These are phyloP conservation scores for Trachelus stipa DNA, from an alignment of 2,888 invertebrate genomes.

Conservation along the genomic window DNA sequence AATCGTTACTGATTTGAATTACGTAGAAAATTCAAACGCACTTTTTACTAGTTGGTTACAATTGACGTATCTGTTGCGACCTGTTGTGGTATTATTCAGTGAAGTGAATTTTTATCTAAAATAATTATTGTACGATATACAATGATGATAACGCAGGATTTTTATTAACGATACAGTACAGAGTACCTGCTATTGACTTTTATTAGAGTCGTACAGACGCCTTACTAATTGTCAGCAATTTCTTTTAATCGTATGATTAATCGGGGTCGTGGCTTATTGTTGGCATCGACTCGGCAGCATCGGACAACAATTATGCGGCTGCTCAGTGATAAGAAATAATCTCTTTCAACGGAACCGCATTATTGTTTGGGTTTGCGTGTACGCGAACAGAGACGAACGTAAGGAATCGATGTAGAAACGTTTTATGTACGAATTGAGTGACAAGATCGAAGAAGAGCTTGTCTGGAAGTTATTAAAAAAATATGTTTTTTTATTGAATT, in stretches of 20 bases:
- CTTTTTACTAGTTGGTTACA: too few relatives aligned
- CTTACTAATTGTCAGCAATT: not conserved
- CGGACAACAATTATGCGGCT: slow-evolving; percentile 19
- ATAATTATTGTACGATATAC: not conserved
- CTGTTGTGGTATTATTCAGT: too few relatives aligned
- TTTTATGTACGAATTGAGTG: not conserved
- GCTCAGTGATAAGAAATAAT: not conserved
- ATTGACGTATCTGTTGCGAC: not conserved
- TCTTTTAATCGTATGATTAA: slow-evolving; percentile 33
- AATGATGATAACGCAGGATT: not conserved
- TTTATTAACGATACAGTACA: not conserved
- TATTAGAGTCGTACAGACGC: not conserved
- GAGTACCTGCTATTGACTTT: not conserved
- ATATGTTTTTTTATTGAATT: slow-evolving; percentile 42
- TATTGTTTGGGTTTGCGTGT: slow-evolving; percentile 23
- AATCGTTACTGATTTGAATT: not conserved
- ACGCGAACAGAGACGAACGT: not conserved
- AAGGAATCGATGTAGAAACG: not conserved
- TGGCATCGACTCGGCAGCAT: slow-evolving; percentile 20
- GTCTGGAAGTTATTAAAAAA: slow-evolving; percentile 22
- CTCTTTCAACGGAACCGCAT: not conserved
- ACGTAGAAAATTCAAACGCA: too few relatives aligned
- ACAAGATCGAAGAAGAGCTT: not conserved
- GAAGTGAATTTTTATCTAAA: too few relatives aligned
- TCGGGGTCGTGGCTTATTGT: slow-evolving; percentile 42